Base-by-base conservation (phyloP, 2,113 vertebrate genomes). In the Verasper variegatus region DNA sequence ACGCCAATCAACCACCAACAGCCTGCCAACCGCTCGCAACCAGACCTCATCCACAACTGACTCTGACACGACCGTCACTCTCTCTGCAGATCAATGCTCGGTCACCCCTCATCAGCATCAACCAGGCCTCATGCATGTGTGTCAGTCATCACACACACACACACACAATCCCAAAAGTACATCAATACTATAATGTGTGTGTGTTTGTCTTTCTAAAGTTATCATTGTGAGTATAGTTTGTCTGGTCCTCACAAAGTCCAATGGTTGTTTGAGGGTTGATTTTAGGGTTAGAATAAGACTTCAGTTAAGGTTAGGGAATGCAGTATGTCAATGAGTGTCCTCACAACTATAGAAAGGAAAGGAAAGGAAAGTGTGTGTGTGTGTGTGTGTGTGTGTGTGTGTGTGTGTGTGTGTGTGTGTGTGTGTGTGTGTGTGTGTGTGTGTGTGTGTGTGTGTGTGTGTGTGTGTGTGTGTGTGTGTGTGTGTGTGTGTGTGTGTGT, bases 81-180 rank as follows among this genome's bases (percentile, higher is more conserved):
- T 42, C 45, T 31, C 64, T 5, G 20, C 49, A 49, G 76, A 71
- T 91, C 84, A 10, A 87, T 89, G 78, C 49, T 63, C 18, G 21
- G 21, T 87, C 77, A 35, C 37, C 83, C 83, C 82, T 62, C 85
- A 91, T 88, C 73, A 91, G 21, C 83, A 75, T 91, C 84, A 89
- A 74, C 76, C 70, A 78, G 20, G 35, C 65, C 24, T 75, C 51
- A 15, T 52, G 27, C 3, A 13, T 61, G 24, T 69, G 54, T 73
- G 63, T 18, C 45, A 18, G 45, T 49, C 45, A 37, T 37, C 9
- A 37, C 9, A 37, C 35, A 37, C 27, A 10, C 37, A 40, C 37
- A 40, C 3, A 45, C 42, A 45, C 42, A 45, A 47, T 18, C 45
- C 17, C 14, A 0, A 37, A 45, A 45, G 42, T 45, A 45, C 42